Percentiles rank a stretch among this genome's conserved stretches.
phyloP scores from a whole-genome alignment of 1,140 invertebrate genomes.

The Sinella curviseta region DNA sequence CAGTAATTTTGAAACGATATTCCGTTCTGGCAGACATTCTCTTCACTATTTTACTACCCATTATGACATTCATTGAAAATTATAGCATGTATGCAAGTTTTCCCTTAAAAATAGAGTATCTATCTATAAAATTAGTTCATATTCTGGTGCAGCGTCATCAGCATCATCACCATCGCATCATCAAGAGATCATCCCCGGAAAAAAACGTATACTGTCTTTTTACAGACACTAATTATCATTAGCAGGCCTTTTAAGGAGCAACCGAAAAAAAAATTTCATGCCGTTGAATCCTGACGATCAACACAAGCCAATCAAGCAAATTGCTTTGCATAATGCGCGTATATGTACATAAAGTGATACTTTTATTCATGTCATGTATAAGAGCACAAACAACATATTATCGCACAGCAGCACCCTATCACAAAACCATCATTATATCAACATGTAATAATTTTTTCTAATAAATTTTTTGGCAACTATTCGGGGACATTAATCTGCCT shows the following conservation, averaged over 20 bases:
- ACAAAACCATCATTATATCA: too few species aligned
- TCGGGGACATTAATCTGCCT: too few species aligned
- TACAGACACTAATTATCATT: constrained; percentile 50
- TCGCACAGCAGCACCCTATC: too few species aligned
- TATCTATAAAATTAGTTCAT: background rate
- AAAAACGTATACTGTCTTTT: constrained; percentile 31
- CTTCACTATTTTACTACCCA: too few species aligned
- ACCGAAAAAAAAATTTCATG: constrained; percentile 39
- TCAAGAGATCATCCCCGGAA: background rate
- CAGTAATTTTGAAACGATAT: too few species aligned
- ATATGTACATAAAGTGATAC: background rate
- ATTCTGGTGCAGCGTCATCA: background rate
- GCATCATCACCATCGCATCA: background rate
- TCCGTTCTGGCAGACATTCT: too few species aligned
- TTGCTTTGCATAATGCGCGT: constrained; percentile 38
- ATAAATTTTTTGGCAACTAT: too few species aligned
- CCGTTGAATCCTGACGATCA: constrained; percentile 42
- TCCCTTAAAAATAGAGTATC: too few species aligned
- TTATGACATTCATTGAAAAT: constrained; percentile 13
- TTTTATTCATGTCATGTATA: too few species aligned
- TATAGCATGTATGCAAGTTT: background rate
- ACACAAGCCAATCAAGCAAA: constrained; percentile 47
- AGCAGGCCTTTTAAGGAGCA: constrained; percentile 47
- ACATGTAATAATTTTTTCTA: too few species aligned
- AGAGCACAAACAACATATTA: too few species aligned